Percentiles rank a stretch among this genome's conserved stretches.
Conservation (phyloP, 2,113 vertebrate species). For the Psilopsiagon aymara region DNA sequence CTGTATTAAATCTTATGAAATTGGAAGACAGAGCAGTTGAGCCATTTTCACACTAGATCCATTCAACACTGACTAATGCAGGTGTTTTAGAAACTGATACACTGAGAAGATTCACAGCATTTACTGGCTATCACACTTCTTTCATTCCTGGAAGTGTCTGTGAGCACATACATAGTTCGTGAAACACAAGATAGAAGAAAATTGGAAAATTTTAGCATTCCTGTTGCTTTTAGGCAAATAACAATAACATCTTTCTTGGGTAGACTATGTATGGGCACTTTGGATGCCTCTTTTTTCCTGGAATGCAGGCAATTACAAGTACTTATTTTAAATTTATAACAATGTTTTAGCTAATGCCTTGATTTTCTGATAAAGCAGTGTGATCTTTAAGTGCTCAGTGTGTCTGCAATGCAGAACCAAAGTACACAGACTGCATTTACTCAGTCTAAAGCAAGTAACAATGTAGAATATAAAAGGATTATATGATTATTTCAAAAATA, state of each 20-base stretch:
- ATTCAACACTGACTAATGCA: not conserved
- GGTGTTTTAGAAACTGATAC: slow-evolving; percentile 45
- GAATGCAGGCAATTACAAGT: not conserved
- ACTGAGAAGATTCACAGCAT: slow-evolving; percentile 45
- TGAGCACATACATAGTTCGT: not conserved
- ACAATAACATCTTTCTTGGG: not conserved
- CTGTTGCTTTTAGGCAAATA: not conserved
- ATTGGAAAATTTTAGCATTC: not conserved
- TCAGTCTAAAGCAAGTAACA: not conserved
- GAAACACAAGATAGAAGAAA: not conserved
- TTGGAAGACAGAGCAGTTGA: not conserved
- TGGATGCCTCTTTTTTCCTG: not conserved
- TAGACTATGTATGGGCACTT: not conserved
- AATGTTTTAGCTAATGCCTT: not conserved
- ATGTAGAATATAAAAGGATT: not conserved
- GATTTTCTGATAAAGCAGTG: not conserved
- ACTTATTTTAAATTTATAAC: not conserved
- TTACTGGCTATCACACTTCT: slow-evolving; percentile 31
- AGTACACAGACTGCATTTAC: not conserved
- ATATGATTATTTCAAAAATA: not conserved
- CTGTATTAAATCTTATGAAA: not conserved
- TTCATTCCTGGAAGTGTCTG: not conserved
- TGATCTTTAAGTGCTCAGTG: not conserved
- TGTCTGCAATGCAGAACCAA: not conserved
- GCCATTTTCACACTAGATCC: not conserved